Percentiles rank a stretch among this genome's conserved stretches.
Evolutionary conservation across 1,140 invertebrate genomes (phyloP).

Genomic region (Drosophila lacertosa): DNA sequence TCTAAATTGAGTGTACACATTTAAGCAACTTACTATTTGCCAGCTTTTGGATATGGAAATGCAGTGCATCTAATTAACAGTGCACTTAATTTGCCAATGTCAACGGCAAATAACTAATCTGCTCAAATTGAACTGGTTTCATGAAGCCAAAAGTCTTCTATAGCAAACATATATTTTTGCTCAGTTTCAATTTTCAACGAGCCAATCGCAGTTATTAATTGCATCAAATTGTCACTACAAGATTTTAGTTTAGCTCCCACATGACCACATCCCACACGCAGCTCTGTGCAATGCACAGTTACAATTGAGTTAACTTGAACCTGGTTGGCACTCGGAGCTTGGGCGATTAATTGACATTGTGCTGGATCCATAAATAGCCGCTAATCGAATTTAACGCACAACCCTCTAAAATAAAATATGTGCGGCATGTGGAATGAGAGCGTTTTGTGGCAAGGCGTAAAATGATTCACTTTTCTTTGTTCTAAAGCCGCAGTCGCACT

Average conservation of each 20-base stretch:
- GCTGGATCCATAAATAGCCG: constrained; percentile 57
- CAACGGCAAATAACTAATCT: constrained; percentile 21
- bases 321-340: constrained; percentile 36
- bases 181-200: constrained; percentile 34
- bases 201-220: constrained; percentile 41
- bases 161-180: constrained; percentile 2
- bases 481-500: constrained; percentile 23
- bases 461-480: constrained; percentile 58
- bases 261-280: constrained; percentile 17
- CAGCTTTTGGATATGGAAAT: constrained; percentile 45
- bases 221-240: constrained; percentile 39
- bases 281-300: constrained; percentile 20
- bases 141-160: background rate
- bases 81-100: constrained; percentile 40
- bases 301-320: constrained; percentile 35
- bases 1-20: constrained; percentile 57
- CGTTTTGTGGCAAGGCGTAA: constrained; percentile 5
- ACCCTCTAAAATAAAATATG: constrained; percentile 8
- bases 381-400: constrained; percentile 66
- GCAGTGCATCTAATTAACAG: constrained; percentile 71
- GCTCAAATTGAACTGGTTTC: constrained; percentile 6
- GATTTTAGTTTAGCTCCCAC: constrained; percentile 32
- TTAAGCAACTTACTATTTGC: constrained; percentile 15
- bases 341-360: constrained; percentile 74
- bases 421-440: constrained; percentile 1